Percentiles rank a stretch among this genome's conserved stretches.
Evolutionary conservation across 1,140 invertebrate species (phyloP).

Genomic region (Notospermus geniculatus): DNA sequence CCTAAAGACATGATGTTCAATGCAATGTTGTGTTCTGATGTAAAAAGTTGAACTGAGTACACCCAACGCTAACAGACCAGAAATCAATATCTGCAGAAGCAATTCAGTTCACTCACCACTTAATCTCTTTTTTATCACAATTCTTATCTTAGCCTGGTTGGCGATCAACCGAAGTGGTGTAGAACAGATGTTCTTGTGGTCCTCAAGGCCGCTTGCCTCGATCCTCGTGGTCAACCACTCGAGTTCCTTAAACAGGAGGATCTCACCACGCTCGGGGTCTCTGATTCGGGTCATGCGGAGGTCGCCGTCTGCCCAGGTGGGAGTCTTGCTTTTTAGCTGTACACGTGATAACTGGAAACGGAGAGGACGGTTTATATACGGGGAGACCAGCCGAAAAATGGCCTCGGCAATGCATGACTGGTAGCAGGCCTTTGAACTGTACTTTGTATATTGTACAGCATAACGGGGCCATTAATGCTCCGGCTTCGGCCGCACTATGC

Average conservation of each 20-base stretch:
- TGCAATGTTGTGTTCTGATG: no score
- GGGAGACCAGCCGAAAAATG: no score
- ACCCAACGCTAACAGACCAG: no score
- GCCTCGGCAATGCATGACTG: no score
- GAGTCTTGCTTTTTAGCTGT: constrained; percentile 86
- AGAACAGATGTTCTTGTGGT: constrained; percentile 27
- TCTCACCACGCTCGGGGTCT: constrained; percentile 79
- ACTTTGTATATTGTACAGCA: no score
- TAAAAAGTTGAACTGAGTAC: no score
- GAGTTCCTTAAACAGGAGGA: constrained; percentile 95
- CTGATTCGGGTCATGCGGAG: constrained; percentile 86
- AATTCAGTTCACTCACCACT: constrained; percentile 70
- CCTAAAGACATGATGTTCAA: no score
- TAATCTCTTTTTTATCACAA: constrained; percentile 93
- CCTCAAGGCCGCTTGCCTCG: constrained; percentile 68
- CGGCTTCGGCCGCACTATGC: no score
- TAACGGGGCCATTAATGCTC: no score
- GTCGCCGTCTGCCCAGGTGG: constrained; percentile 75
- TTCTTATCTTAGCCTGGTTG: constrained; percentile 90
- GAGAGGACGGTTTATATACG: no score
- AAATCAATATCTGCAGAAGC: no score
- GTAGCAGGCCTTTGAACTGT: no score
- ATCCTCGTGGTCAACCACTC: constrained; percentile 95
- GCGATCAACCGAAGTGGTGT: constrained; percentile 90
- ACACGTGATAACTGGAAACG: constrained; percentile 79